phyloP scores from a whole-genome alignment of 2,888 invertebrate genomes.

The Cephus spinipes region DNA sequence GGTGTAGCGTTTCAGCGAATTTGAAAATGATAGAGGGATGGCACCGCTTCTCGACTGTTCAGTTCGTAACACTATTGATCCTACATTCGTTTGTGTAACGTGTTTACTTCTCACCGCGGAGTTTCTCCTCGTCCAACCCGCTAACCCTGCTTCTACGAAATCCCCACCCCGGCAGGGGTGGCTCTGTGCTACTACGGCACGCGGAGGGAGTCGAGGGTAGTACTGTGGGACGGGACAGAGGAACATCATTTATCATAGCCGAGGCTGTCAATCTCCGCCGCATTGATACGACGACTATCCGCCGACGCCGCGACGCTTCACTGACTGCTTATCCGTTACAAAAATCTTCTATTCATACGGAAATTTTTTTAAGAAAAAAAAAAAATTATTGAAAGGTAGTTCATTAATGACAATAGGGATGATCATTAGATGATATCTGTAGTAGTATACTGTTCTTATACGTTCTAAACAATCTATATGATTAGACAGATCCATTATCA shows the following conservation, averaged over 20 bases:
- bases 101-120: conserved; percentile 56
- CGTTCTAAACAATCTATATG: background rate
- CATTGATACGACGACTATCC: conserved; percentile 62
- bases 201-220: conserved; percentile 32
- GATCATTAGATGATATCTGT: background rate
- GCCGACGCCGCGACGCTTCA: conserved; percentile 52
- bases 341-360: background rate
- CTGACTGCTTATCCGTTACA: conserved; percentile 31
- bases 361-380: background rate
- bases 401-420: background rate
- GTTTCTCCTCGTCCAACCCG: conserved; percentile 41
- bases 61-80: conserved; percentile 42
- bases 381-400: background rate
- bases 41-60: background rate
- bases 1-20: background rate
- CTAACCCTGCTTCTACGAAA: conserved; percentile 5
- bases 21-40: background rate
- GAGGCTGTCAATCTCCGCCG: conserved; percentile 61
- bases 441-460: background rate
- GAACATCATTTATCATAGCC: conserved; percentile 61
- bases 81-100: conserved; percentile 49
- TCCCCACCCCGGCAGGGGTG: conserved; percentile 49
- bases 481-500: background rate
- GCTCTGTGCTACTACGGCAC: conserved; percentile 38
- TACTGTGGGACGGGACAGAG: conserved; percentile 40